Conservation (phyloP, 2,888 invertebrate species). For the Scaptomyza parva region DNA sequence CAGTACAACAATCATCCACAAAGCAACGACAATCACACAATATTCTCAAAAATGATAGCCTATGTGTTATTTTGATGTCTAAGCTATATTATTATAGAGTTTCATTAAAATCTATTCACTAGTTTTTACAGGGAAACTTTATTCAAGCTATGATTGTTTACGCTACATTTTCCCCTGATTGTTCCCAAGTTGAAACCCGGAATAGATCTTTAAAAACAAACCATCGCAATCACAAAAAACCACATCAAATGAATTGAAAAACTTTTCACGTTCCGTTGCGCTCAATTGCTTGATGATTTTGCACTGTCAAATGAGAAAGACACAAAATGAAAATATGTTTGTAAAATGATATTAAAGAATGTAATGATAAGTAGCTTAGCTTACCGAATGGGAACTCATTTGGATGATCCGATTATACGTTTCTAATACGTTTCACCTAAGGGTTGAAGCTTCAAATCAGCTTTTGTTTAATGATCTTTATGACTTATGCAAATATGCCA, state of each 20-base stretch:
- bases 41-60: no score
- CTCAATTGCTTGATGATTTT: conserved; percentile 63
- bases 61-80: no score
- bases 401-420: conserved; percentile 3
- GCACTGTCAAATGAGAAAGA: conserved; percentile 31
- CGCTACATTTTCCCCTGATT: no score
- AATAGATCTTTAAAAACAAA: conserved; percentile 11
- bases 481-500: conserved; percentile 43
- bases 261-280: conserved; percentile 73
- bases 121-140: no score
- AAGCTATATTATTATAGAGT: no score
- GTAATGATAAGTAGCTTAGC: conserved; percentile 9
- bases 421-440: conserved; percentile 45
- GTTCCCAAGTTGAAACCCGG: no score
- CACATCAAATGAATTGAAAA: conserved; percentile 86
- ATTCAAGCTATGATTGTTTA: no score
- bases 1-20: no score
- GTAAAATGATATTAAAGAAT: neutral
- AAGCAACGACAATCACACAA: no score
- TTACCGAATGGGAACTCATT: conserved; percentile 47
- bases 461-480: conserved; percentile 1
- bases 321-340: neutral
- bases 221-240: conserved; percentile 88
- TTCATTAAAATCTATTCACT: no score
- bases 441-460: conserved; percentile 16